These are phyloP conservation scores for Drosophila lacicola DNA, from an alignment of 2,888 invertebrate species.

Conservation along the genomic window DNA sequence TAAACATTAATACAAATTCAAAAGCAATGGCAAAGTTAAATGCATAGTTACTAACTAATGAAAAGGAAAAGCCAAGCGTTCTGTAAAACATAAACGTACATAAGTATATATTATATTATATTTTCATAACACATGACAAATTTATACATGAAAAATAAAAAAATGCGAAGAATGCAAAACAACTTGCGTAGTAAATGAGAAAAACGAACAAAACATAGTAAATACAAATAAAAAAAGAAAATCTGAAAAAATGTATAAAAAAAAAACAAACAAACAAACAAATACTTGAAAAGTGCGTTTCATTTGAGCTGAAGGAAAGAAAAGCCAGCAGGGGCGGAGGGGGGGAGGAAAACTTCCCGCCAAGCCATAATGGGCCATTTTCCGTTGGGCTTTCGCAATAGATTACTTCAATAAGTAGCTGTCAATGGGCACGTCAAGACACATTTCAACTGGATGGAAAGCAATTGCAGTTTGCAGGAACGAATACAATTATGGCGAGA, in stretches of 20 bases:
- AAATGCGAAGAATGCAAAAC: conserved; percentile 67
- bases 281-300: conserved; percentile 64
- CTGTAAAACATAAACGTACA: conserved; percentile 80
- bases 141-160: conserved; percentile 70
- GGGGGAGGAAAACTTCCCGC: not conserved
- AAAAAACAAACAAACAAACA: conserved; percentile 27
- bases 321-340: not conserved
- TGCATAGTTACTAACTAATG: conserved; percentile 72
- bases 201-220: conserved; percentile 68
- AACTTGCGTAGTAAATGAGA: conserved; percentile 79
- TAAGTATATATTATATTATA: conserved; percentile 80
- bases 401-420: conserved; percentile 64
- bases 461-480: conserved; percentile 47
- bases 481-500: conserved; percentile 49
- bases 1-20: conserved; percentile 37
- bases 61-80: conserved; percentile 73
- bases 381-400: conserved; percentile 56
- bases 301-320: conserved; percentile 27
- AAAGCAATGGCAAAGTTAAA: conserved; percentile 69
- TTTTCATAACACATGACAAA: conserved; percentile 81
- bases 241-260: conserved; percentile 60
- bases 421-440: conserved; percentile 55
- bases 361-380: conserved; percentile 46
- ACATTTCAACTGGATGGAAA: conserved; percentile 46
- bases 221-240: conserved; percentile 73